Evolutionary conservation across 2,797 vertebrate genomes (phyloP), one percentile per base, ranked within the genome.

Genomic region (Eleutherodactylus coqui): DNA sequence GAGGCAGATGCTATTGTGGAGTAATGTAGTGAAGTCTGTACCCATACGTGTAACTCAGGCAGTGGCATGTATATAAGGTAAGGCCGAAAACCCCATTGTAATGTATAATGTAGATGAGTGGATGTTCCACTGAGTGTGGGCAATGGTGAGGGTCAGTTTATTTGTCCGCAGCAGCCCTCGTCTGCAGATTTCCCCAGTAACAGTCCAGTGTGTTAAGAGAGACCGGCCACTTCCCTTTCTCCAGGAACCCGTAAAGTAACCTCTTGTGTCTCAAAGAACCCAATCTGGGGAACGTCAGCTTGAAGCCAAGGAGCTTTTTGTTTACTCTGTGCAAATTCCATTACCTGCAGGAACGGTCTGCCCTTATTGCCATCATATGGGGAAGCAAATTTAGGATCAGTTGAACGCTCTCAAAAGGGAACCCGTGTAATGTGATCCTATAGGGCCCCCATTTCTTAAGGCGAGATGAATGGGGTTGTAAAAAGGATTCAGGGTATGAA

Each of bases 351-450:
- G 75, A 87, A 78, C 36, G 29, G 73, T 58, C 49, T 72, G 76
- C 70, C 76, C 69, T 87, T 87, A 87, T 87, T 87, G 86, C 86
- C 82, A 87, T 87, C 67, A 49, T 86, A 64, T 77, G 43, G 82
- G 53, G 86, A 84, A 84, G 77, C 69, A 67, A 79, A 60, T 67
- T 83, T 55, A 41, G 86, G 75, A 79, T 83, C 41, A 69, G 49
- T 17, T 41, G 7, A 75, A 75, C 9, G 69, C 81, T 70, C 70
- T 84, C 29, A 43, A 58, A 82, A 29, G 67, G 82, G 76, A 87
- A 87, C 82, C 77, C 69, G 55, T 84, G 69, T 87, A 16, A 45
- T 34, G 70, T 72, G 45, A 80, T 87, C 82, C 86, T 45, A 45
- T 62, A 45, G 69, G 86, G 43, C 29, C 86, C 53, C 81, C 82